phyloP scores from a whole-genome alignment of 2,113 vertebrate species.

The Bos taurus region DNA sequence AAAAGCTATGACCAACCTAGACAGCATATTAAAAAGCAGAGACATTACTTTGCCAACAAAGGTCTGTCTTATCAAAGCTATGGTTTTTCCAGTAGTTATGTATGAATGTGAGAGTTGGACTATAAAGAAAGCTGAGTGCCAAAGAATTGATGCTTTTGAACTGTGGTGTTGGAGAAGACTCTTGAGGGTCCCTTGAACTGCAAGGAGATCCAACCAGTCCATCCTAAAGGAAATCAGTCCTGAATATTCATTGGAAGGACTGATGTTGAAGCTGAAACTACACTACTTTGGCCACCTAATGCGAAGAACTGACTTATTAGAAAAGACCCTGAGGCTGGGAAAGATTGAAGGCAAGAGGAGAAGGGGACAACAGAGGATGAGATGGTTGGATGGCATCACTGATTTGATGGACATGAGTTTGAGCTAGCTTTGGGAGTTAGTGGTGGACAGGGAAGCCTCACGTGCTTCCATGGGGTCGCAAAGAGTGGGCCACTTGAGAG shows the following conservation, averaged over 20 bases:
- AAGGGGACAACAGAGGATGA: neutral
- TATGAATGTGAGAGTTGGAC: neutral
- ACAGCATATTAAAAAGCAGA: neutral
- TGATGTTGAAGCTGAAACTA: neutral
- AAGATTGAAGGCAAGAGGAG: no score
- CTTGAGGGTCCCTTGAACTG: neutral
- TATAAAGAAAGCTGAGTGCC: accelerated
- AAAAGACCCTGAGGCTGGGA: no score
- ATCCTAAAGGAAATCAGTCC: neutral
- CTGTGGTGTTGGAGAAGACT: neutral
- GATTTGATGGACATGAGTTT: neutral
- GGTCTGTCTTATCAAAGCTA: neutral
- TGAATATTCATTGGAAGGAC: neutral
- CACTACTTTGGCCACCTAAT: neutral
- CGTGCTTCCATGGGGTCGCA: neutral
- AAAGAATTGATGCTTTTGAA: neutral
- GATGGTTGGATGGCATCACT: neutral
- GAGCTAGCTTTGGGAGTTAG: neutral
- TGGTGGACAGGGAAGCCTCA: neutral
- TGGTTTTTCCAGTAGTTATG: neutral
- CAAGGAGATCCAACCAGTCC: neutral
- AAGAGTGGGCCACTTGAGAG: no score
- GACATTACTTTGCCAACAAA: neutral
- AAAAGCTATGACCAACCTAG: neutral
- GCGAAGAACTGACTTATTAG: no score